phyloP scores from a whole-genome alignment of 2,113 vertebrate species.

The Tenebrosternarchus preto region DNA sequence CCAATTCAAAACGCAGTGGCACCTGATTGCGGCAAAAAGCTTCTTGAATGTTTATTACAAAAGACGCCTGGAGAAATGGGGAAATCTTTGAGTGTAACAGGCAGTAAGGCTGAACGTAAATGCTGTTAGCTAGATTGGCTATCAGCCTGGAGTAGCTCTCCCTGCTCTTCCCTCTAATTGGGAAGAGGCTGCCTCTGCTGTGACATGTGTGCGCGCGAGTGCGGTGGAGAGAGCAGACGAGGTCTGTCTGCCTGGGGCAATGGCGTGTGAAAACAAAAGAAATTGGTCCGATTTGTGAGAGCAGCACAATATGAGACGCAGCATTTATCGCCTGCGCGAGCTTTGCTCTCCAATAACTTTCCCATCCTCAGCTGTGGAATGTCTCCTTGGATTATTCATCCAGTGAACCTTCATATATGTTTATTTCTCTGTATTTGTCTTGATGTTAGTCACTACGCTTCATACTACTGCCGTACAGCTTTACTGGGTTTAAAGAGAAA shows the following conservation, averaged over 20 bases:
- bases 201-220: constrained; percentile 51
- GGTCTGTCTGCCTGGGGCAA: constrained; percentile 61
- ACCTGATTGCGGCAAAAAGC: not conserved
- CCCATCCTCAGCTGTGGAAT: constrained; percentile 5
- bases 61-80: not conserved
- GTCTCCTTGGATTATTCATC: not conserved
- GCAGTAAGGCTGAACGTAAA: constrained; percentile 10
- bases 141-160: constrained; percentile 32
- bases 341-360: constrained; percentile 13
- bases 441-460: constrained; percentile 3
- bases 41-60: constrained; percentile 23
- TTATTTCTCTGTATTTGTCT: constrained; percentile 6
- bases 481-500: not conserved
- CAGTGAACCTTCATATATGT: not conserved
- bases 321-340: constrained; percentile 17
- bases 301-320: constrained; percentile 46
- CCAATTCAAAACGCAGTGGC: not conserved
- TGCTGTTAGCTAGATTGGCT: constrained; percentile 45
- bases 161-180: constrained; percentile 60
- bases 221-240: constrained; percentile 54
- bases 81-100: constrained; percentile 28
- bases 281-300: constrained; percentile 56
- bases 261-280: constrained; percentile 63
- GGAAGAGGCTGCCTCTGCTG: constrained; percentile 51
- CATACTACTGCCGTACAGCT: not conserved